Conservation (phyloP, 1,140 invertebrate species). For the Pseudomyrmex pallidus region DNA sequence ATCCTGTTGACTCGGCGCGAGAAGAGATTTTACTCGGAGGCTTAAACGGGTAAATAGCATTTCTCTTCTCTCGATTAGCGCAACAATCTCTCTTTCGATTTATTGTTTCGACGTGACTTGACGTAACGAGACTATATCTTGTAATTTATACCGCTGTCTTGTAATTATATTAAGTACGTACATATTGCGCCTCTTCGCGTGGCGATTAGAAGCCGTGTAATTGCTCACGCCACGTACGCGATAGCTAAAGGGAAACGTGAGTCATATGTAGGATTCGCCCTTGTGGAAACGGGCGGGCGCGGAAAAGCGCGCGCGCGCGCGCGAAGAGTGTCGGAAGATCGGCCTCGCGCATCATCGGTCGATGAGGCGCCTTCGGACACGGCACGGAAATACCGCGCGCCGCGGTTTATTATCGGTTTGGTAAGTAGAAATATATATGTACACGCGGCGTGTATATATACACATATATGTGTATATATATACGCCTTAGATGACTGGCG, state of each 20-base stretch:
- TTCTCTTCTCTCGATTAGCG: no score
- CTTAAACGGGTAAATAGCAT: no score
- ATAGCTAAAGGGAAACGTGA: conserved; percentile 43
- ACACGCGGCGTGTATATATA: conserved; percentile 21
- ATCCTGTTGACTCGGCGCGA: no score
- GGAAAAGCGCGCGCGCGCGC: conserved; percentile 4
- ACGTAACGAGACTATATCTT: conserved; percentile 14
- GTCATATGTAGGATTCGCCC: neutral
- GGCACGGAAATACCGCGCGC: conserved; percentile 33
- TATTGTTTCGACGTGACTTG: neutral
- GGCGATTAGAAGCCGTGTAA: conserved; percentile 20
- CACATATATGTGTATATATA: conserved; percentile 12
- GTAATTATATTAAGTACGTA: neutral
- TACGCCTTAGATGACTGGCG: conserved; percentile 66
- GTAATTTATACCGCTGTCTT: conserved; percentile 5
- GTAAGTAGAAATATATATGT: conserved; percentile 25
- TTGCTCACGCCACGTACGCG: neutral
- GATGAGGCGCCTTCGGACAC: conserved; percentile 2
- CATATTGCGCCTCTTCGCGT: neutral
- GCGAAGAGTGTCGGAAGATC: conserved; percentile 46
- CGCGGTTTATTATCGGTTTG: conserved; percentile 66
- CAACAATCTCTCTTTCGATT: neutral
- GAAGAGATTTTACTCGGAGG: no score
- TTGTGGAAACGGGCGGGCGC: conserved; percentile 3
- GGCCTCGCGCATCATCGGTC: conserved; percentile 52